phyloP scores from a whole-genome alignment of 2,797 vertebrate genomes.

The Hyperoplus immaculatus region DNA sequence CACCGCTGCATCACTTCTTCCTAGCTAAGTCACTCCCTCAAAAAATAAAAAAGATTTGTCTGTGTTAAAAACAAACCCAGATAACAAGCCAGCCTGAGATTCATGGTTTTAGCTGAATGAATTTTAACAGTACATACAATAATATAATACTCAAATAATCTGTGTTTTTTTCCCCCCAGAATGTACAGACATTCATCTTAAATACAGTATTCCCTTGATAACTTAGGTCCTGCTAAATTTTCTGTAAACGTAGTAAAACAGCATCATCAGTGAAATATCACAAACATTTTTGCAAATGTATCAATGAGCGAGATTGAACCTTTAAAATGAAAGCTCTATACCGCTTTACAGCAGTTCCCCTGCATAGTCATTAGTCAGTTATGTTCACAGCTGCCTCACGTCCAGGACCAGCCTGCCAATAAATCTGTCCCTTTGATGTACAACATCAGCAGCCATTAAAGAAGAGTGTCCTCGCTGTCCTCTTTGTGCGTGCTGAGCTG shows the following conservation, averaged over 20 bases:
- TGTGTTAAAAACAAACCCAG: slow-evolving; percentile 11
- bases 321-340: background rate
- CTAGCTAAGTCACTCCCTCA: slow-evolving; percentile 30
- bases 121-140: slow-evolving; percentile 6
- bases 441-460: slow-evolving; percentile 61
- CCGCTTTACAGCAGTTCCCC: background rate
- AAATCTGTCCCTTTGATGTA: slow-evolving; percentile 41
- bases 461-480: slow-evolving; percentile 74
- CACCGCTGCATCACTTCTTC: slow-evolving; percentile 50
- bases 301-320: too few relatives aligned
- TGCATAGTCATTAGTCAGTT: background rate
- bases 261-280: background rate
- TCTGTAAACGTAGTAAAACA: slow-evolving; percentile 22
- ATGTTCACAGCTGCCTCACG: background rate
- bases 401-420: slow-evolving; percentile 68
- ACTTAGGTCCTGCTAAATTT: slow-evolving; percentile 49
- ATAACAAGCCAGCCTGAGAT: slow-evolving; percentile 25
- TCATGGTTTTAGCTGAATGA: slow-evolving; percentile 36
- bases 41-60: background rate
- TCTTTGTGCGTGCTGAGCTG: slow-evolving; percentile 66
- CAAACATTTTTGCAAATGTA: too few relatives aligned
- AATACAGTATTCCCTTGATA: slow-evolving; percentile 34
- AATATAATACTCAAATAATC: background rate
- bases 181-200: slow-evolving; percentile 19
- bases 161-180: background rate